These are phyloP conservation scores for Vombatus ursinus DNA, from an alignment of 2,113 vertebrate genomes.

Conservation along the genomic window DNA sequence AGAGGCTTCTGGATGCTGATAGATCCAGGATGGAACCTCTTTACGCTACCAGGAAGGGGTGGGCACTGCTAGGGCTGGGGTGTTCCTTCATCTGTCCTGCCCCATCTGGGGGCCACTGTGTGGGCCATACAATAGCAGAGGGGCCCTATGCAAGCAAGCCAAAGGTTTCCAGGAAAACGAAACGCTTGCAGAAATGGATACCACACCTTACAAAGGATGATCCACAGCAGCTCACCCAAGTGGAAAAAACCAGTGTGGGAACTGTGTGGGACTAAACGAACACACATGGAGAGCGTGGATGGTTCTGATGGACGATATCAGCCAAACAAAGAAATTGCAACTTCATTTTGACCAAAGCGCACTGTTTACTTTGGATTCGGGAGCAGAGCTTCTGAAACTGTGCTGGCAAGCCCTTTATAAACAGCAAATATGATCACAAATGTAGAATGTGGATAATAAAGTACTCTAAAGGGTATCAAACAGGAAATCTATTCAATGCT, in stretches of 20 bases:
- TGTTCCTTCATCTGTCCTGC: background rate
- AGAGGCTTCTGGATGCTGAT: slow-evolving; percentile 19
- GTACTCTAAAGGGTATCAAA: background rate
- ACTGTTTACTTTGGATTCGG: slow-evolving; percentile 35
- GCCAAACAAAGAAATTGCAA: slow-evolving; percentile 13
- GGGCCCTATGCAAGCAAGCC: background rate
- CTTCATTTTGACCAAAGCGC: background rate
- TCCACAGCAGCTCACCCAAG: background rate
- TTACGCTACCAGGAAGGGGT: background rate
- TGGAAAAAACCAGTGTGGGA: background rate
- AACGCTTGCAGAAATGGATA: background rate
- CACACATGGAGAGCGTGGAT: background rate
- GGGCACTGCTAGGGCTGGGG: background rate
- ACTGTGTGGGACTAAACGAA: background rate
- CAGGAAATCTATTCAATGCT: background rate
- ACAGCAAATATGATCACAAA: background rate
- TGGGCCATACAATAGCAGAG: slow-evolving; percentile 22
- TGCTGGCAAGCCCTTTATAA: slow-evolving; percentile 15
- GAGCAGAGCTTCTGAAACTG: background rate
- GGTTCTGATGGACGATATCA: background rate
- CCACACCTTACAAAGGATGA: background rate
- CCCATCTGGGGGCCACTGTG: slow-evolving; percentile 27
- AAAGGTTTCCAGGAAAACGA: slow-evolving; percentile 53
- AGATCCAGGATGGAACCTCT: background rate
- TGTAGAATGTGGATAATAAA: background rate